A percentile compares a stretch with the other conserved stretches of the same genome.
Conservation (phyloP, 2,888 invertebrate genomes). For the Cryptophagus acutangulus region DNA sequence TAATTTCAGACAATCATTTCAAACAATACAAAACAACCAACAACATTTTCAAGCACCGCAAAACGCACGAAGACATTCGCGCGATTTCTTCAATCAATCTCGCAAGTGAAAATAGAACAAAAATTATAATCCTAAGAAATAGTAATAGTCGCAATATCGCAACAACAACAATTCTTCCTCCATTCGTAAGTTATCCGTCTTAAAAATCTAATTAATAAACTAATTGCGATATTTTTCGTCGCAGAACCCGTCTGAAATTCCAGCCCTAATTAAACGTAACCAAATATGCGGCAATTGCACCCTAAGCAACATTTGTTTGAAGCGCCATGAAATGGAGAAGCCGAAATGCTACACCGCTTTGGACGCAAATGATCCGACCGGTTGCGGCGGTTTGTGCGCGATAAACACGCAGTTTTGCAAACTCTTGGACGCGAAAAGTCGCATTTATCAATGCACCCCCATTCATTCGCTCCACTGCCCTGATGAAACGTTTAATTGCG, state of each 20-base stretch:
- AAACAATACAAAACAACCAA: no score
- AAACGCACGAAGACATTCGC: no score
- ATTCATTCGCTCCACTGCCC: constrained; percentile 58
- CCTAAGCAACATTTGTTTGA: constrained; percentile 37
- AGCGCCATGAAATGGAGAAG: constrained; percentile 31
- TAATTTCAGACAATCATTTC: no score
- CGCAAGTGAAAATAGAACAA: no score
- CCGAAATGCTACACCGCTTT: constrained; percentile 37
- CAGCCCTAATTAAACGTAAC: background rate
- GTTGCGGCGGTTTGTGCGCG: constrained; percentile 63
- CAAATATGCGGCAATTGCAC: constrained; percentile 33
- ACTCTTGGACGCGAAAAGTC: constrained; percentile 52
- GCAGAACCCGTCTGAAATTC: background rate
- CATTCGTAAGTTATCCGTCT: no score
- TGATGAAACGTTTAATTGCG: constrained; percentile 64
- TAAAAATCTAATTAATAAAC: no score
- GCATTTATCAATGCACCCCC: constrained; percentile 54
- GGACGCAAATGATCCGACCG: constrained; percentile 47
- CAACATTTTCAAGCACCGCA: no score
- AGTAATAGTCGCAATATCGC: no score
- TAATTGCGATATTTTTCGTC: no score
- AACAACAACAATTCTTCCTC: no score
- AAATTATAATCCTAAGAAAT: no score
- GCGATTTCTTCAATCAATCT: no score
- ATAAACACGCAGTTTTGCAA: constrained; percentile 62